Evolutionary conservation across 2,113 vertebrate species (phyloP).

Genomic region (Hassar affinis): DNA sequence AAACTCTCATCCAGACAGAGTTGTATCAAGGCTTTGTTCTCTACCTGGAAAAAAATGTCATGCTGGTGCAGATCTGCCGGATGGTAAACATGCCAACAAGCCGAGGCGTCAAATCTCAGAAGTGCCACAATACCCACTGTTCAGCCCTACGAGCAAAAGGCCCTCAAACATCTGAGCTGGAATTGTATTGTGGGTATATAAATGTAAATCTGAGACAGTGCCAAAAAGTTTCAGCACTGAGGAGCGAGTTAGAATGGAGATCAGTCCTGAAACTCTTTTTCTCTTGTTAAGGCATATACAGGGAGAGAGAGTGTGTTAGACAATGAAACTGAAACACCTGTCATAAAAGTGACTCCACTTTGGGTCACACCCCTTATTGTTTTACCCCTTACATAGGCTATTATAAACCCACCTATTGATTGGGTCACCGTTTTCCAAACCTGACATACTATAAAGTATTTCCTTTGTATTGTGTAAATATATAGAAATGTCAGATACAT

Average conservation of each 20-base stretch:
- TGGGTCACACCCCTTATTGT: not conserved
- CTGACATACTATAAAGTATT: not conserved
- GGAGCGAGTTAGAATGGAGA: not conserved
- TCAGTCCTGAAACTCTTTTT: not conserved
- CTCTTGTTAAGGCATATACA: not conserved
- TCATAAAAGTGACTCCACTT: not conserved
- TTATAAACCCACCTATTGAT: not conserved
- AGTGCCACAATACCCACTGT: not conserved
- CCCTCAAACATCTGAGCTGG: not conserved
- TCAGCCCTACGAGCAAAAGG: not conserved
- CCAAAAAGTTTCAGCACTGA: not conserved
- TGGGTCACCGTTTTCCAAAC: not conserved
- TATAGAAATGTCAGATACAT: too few relatives aligned
- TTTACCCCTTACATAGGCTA: not conserved
- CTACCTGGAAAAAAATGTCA: not conserved
- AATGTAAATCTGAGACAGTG: not conserved
- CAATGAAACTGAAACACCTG: not conserved
- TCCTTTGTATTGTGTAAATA: not conserved
- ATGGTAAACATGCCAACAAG: not conserved
- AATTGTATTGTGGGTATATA: not conserved
- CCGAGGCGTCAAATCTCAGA: not conserved
- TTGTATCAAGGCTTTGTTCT: not conserved
- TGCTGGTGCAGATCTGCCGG: not conserved
- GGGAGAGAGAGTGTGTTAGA: too few relatives aligned
- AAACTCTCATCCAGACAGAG: not conserved